These are phyloP conservation scores for Poeciliopsis occidentalis DNA, from an alignment of 2,113 vertebrate species.

Conservation along the genomic window DNA sequence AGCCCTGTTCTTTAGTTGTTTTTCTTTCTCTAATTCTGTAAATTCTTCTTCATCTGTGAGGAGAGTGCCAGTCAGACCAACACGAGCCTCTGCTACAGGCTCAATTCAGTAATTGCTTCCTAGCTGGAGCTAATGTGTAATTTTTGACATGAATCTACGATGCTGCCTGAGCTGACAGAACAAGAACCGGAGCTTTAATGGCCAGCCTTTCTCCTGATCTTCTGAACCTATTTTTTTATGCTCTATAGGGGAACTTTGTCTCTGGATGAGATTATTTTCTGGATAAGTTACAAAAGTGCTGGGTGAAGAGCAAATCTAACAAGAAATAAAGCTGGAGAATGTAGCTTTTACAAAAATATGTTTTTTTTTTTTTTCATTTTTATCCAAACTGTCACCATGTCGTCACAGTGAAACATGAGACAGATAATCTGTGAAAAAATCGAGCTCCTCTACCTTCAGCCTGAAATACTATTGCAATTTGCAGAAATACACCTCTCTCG, in stretches of 20 bases:
- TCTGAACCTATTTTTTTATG: constrained; percentile 25
- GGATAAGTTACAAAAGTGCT: constrained; percentile 20
- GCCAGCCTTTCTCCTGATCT: constrained; percentile 42
- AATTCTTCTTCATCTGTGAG: constrained; percentile 55
- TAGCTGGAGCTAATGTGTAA: constrained; percentile 68
- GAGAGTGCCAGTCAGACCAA: constrained; percentile 53
- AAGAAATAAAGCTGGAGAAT: background rate
- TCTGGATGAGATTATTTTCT: constrained; percentile 39
- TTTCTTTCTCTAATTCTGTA: constrained; percentile 59
- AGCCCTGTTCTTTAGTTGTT: constrained; percentile 38
- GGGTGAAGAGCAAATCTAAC: constrained; percentile 19
- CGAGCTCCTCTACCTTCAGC: no score
- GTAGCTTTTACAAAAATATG: no score
- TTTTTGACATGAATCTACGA: constrained; percentile 62
- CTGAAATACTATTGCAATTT: no score
- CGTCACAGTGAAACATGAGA: no score
- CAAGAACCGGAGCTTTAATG: constrained; percentile 67
- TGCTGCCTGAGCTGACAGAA: constrained; percentile 55
- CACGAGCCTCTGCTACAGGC: constrained; percentile 57
- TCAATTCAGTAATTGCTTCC: constrained; percentile 75
- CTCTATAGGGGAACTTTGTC: constrained; percentile 21
- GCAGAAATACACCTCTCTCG: no score
- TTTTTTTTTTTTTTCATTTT: no score
- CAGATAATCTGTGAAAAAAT: no score
- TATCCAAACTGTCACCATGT: no score